Conservation (phyloP, 2,888 invertebrate genomes). For the Pantelozetes paolii region DNA sequence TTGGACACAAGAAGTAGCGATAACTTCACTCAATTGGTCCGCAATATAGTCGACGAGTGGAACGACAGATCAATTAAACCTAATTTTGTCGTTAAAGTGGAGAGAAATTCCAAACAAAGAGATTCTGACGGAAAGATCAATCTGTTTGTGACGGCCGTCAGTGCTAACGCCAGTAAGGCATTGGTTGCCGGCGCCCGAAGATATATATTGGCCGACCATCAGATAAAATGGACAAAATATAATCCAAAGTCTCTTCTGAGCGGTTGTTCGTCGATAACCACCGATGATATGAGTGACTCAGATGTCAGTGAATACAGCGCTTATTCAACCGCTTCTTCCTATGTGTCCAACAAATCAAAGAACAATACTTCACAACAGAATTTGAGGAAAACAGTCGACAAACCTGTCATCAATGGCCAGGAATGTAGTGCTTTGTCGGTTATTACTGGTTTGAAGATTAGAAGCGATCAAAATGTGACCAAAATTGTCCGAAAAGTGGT, state of each 20-base stretch:
- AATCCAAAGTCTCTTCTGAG: background rate
- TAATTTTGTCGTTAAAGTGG: background rate
- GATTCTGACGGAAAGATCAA: background rate
- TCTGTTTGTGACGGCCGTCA: background rate
- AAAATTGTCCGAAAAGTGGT: conserved; percentile 5
- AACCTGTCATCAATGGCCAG: background rate
- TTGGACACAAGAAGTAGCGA: background rate
- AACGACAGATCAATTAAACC: background rate
- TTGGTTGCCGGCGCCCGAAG: background rate
- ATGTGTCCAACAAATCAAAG: too few species aligned
- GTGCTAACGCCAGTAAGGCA: background rate
- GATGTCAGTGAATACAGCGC: background rate
- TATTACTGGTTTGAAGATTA: background rate
- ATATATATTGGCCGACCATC: background rate
- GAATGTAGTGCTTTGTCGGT: background rate
- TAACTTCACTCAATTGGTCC: background rate
- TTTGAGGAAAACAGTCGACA: background rate
- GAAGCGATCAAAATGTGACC: background rate
- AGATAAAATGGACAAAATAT: background rate
- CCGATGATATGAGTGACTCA: background rate
- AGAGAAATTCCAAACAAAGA: background rate
- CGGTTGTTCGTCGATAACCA: background rate
- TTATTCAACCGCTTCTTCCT: background rate
- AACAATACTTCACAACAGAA: too few species aligned
- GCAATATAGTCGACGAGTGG: conserved; percentile 13